phyloP scores from a whole-genome alignment of 2,113 vertebrate species.

The Scomber scombrus region DNA sequence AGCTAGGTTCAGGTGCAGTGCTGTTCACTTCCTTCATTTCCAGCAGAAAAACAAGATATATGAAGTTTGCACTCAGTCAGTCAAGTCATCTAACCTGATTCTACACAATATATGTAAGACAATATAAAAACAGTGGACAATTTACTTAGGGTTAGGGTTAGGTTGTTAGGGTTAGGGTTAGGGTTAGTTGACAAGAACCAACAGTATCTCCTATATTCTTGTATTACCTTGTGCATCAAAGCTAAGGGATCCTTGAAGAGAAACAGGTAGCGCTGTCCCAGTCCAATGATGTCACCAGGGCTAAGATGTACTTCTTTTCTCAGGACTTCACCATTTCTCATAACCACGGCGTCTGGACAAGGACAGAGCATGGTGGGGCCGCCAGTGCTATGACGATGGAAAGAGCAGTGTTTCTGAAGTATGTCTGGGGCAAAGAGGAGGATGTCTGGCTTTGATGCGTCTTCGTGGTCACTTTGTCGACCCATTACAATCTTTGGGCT shows the following conservation, averaged over 20 bases:
- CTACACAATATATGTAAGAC: too few species aligned
- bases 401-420: slow-evolving; percentile 76
- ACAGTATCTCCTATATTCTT: neutral
- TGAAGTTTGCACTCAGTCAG: neutral
- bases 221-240: slow-evolving; percentile 51
- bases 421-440: slow-evolving; percentile 82
- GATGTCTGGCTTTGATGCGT: slow-evolving; percentile 56
- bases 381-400: slow-evolving; percentile 59
- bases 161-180: too few species aligned
- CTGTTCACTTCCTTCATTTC: slow-evolving; percentile 47
- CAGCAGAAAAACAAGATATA: slow-evolving; percentile 25
- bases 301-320: slow-evolving; percentile 70
- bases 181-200: too few species aligned
- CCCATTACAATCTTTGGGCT: slow-evolving; percentile 77
- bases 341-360: slow-evolving; percentile 66
- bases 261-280: slow-evolving; percentile 85
- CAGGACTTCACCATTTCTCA: slow-evolving; percentile 76
- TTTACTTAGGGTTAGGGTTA: too few species aligned
- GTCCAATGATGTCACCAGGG: slow-evolving; percentile 83
- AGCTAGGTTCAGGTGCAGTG: slow-evolving; percentile 12
- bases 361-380: slow-evolving; percentile 69
- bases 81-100: neutral
- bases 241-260: slow-evolving; percentile 84
- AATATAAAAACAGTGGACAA: too few species aligned
- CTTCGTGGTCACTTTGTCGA: slow-evolving; percentile 32